Evolutionary conservation across 2,113 vertebrate species (phyloP).

Genomic region (Choloepus hoffmanni): DNA sequence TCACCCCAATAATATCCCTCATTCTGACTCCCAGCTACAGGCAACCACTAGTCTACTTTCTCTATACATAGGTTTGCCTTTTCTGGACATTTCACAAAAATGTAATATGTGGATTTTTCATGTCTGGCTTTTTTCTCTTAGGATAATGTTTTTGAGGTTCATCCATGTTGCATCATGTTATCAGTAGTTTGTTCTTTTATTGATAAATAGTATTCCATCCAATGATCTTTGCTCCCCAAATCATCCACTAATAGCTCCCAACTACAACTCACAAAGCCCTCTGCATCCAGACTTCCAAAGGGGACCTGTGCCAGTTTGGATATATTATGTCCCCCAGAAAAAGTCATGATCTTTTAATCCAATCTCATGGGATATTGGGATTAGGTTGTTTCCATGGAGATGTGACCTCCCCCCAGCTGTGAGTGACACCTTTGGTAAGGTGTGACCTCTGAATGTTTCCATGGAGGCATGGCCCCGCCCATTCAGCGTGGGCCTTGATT

Average conservation of each 20-base stretch:
- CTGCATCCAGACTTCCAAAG: not conserved
- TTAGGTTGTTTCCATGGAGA: no score
- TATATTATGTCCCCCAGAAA: no score
- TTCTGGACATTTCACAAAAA: constrained; percentile 18
- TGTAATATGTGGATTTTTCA: not conserved
- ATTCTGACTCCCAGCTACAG: not conserved
- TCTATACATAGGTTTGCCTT: no score
- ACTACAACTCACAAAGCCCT: not conserved
- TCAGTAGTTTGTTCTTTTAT: not conserved
- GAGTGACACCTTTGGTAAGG: no score
- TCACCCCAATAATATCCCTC: not conserved
- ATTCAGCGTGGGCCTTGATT: no score
- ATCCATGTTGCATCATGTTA: not conserved
- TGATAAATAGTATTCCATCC: constrained; percentile 25
- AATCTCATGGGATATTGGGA: no score
- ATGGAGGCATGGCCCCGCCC: no score
- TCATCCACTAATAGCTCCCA: not conserved
- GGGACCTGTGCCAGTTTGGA: not conserved
- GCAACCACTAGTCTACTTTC: constrained; percentile 12
- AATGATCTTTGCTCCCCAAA: constrained; percentile 44
- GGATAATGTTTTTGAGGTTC: constrained; percentile 19
- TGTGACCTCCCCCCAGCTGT: no score
- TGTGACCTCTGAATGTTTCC: no score
- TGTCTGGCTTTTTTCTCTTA: constrained; percentile 31
- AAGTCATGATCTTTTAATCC: no score